Base-by-base conservation (phyloP, 2,888 invertebrate genomes). In the Choreutis nemorana region DNA sequence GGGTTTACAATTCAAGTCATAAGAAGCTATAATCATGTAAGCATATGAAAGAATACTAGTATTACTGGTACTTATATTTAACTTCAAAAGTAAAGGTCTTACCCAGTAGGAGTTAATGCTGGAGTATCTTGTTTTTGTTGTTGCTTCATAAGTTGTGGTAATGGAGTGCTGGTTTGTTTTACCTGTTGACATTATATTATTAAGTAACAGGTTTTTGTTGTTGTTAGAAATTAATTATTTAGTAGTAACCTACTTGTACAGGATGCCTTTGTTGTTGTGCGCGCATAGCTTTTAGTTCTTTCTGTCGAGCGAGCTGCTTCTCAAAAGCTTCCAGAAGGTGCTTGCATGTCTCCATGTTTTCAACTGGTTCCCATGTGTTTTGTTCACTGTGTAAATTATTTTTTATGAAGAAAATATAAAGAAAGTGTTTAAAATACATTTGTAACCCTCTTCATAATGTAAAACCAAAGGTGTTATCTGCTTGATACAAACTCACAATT, bases 311-410 rank as follows among this genome's bases (percentile, higher is more conserved):
- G 26, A 90, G 70, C 50, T 89, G 88, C 44, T 86, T 86, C 56
- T 93, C 91, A 48, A 91, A 93, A 25, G 89, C 89, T 36, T 91
- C 90, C 29, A 92, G 63, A 32, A 91, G 70, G 47, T 85, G 84
- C 50, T 89, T 88, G 50, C 91, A 92, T 1, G 87, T 85, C 34
- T 86, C 85, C 53, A 92, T 83, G 54, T 90, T 87, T 30, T 86
- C 83, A 14, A 87, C 83, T 1, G 91, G 89, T 57, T 93, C 92
- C 92, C 92, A 93, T 3, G 91, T 91, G 55, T 91, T 91, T 44
- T 89, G 85, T 35, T 90, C 87, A 50, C 88, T 88, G 39, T 14
- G n/a, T 2, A 14, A 23, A 23, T 2, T 6, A 18, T 18, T 18
- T 6, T 6, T 18, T 18, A 6, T 18, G 18, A 18, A 6, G 8